Evolutionary conservation across 1,140 invertebrate species (phyloP), one percentile per base, ranked within the genome.

Genomic region (Drosophila setifemur): DNA sequence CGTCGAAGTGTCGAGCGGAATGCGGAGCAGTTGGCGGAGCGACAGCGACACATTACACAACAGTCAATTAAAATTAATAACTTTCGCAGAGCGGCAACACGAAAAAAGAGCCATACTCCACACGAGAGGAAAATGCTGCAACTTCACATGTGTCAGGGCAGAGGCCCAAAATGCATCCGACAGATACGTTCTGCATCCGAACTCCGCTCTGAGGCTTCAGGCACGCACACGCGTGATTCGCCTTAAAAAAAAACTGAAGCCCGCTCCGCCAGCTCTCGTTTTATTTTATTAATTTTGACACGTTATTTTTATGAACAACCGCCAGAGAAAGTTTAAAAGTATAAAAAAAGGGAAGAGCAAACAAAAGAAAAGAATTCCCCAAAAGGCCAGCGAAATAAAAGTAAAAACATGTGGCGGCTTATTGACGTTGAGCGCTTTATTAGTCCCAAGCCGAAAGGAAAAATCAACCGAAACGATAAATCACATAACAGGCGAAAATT

Each of bases 31-130:
- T 50, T 28, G 48, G 48, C 45, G 58, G 40, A 61, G 61, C 73
- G 63, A 83, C 69, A 70, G 57, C 57, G 23, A 42, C 57, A 85
- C 74, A 83, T 83, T 83, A 83, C 79, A 83, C 79, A 83, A 83
- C 79, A 83, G 79, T 83, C 79, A 83, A 83, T 83, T 83, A 85
- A 83, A 83, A 83, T 85, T 83, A 83, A 83, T 83, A 83, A 83
- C 79, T 83, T 79, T 85, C 57, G 79, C 79, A 85, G 76, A 48
- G 40, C 47, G 40, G 18, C 19, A 19, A 42, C 18, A 67, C 18
- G 42, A 16, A 40, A 45, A 39, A 39, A 37, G 6, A 48, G 18
- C 18, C 28, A 31, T 29, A 4, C 7, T 11, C 4, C 28, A 12
- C 7, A 29, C 31, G 45, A 37, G 66, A 25, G 53, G 31, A 42